Percentiles rank a stretch among this genome's conserved stretches.
These are phyloP conservation scores for Odontocolon sp. DNA, from an alignment of 2,888 invertebrate species.

Conservation along the genomic window DNA sequence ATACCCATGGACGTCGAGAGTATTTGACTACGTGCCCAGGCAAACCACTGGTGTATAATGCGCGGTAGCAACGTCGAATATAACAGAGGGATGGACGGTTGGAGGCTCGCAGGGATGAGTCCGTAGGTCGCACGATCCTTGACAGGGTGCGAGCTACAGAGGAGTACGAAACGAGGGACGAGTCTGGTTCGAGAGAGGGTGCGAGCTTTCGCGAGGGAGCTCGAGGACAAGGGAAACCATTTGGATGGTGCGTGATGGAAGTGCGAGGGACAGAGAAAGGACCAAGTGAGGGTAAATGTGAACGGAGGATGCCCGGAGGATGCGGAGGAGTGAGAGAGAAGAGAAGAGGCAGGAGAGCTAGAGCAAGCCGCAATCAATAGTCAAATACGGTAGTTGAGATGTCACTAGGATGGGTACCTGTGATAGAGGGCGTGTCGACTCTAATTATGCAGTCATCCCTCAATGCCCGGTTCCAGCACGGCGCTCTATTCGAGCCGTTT, in stretches of 20 bases:
- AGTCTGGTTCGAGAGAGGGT: slow-evolving; percentile 42
- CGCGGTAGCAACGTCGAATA: slow-evolving; percentile 54
- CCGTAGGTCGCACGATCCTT: slow-evolving; percentile 52
- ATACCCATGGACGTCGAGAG: slow-evolving; percentile 61
- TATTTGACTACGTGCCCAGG: slow-evolving; percentile 71
- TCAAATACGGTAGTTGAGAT: slow-evolving; percentile 68
- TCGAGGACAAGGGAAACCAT: slow-evolving; percentile 46
- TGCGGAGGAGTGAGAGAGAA: slow-evolving; percentile 27
- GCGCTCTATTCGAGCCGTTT: slow-evolving; percentile 58
- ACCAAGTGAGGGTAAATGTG: slow-evolving; percentile 49
- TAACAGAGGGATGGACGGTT: slow-evolving; percentile 49
- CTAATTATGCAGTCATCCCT: slow-evolving; percentile 68
- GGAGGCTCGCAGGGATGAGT: slow-evolving; percentile 48
- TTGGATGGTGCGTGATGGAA: slow-evolving; percentile 15
- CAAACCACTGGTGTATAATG: slow-evolving; percentile 70
- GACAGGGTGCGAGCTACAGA: slow-evolving; percentile 26
- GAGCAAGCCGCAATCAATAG: slow-evolving; percentile 67
- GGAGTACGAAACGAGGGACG: slow-evolving; percentile 14
- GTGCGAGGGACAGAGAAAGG: slow-evolving; percentile 53
- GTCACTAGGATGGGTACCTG: slow-evolving; percentile 66
- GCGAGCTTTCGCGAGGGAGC: slow-evolving; percentile 41
- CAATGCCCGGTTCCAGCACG: slow-evolving; percentile 62
- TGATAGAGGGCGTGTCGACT: slow-evolving; percentile 67
- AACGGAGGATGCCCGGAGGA: slow-evolving; percentile 44
- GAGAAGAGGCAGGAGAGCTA: slow-evolving; percentile 49